Evolutionary conservation across 1,140 invertebrate genomes (phyloP).

Genomic region (Teleogryllus occipitalis): DNA sequence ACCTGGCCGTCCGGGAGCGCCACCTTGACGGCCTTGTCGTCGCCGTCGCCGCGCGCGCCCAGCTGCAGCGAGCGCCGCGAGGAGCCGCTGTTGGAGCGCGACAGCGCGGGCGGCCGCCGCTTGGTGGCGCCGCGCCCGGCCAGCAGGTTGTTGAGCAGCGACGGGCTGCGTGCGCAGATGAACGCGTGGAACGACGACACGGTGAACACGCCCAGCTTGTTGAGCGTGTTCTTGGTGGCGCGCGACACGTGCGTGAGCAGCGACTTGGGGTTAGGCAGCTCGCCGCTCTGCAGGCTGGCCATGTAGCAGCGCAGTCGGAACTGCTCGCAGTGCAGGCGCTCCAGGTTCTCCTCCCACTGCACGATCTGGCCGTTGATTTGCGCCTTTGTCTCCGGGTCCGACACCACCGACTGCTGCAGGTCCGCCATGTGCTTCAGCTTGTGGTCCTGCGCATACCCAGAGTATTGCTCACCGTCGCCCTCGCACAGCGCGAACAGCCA

Average conservation of each 20-base stretch:
- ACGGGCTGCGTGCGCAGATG: slow-evolving; percentile 89
- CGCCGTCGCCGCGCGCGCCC: slow-evolving; percentile 69
- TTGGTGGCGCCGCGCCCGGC: slow-evolving; percentile 84
- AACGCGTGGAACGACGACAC: slow-evolving; percentile 97
- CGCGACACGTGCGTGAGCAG: slow-evolving; percentile 90
- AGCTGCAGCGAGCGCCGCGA: slow-evolving; percentile 74
- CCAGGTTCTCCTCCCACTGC: slow-evolving; percentile 94
- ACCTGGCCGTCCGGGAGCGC: slow-evolving; percentile 80
- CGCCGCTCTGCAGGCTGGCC: slow-evolving; percentile 89
- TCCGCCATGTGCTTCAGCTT: slow-evolving; percentile 97
- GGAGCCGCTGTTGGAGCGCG: slow-evolving; percentile 79
- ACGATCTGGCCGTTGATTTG: slow-evolving; percentile 88
- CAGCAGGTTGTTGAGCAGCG: slow-evolving; percentile 82
- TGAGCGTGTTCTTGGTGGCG: slow-evolving; percentile 87
- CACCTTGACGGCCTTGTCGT: slow-evolving; percentile 83
- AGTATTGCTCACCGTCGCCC: too few species aligned
- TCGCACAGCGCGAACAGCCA: too few species aligned
- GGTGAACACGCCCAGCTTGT: slow-evolving; percentile 92
- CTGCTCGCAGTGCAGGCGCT: slow-evolving; percentile 92
- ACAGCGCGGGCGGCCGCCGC: slow-evolving; percentile 72
- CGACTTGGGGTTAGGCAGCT: slow-evolving; percentile 96
- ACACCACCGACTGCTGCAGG: slow-evolving; percentile 87
- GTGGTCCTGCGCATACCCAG: slow-evolving; percentile 61
- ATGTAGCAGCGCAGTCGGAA: slow-evolving; percentile 93
- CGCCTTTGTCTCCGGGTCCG: slow-evolving; percentile 80